Evolutionary conservation across 2,888 invertebrate species (phyloP).

Genomic region (Biston stratarius): DNA sequence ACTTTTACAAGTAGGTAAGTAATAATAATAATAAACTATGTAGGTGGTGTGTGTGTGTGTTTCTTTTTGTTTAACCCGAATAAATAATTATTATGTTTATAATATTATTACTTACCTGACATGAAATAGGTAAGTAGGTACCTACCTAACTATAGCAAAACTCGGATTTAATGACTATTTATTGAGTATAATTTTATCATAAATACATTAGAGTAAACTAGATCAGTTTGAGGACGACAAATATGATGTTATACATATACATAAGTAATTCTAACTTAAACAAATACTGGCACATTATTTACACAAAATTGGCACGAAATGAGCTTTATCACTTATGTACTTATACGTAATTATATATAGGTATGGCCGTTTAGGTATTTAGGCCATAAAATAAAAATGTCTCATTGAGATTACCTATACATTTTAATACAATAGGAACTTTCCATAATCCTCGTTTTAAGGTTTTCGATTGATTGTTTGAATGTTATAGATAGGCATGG

Average conservation of each 20-base stretch:
- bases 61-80: too few species aligned
- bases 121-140: neutral
- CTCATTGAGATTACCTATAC: conserved; percentile 41
- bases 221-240: conserved; percentile 35
- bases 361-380: conserved; percentile 45
- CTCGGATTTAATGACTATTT: neutral
- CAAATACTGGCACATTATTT: conserved; percentile 61
- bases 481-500: too few species aligned
- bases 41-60: too few species aligned
- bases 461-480: neutral
- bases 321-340: conserved; percentile 48
- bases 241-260: conserved; percentile 14
- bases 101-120: neutral
- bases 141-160: neutral
- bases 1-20: too few species aligned
- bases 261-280: conserved; percentile 15
- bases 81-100: too few species aligned
- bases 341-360: neutral
- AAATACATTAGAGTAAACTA: neutral
- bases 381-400: conserved; percentile 47
- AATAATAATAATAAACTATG: too few species aligned
- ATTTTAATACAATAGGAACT: conserved; percentile 54
- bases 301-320: conserved; percentile 60
- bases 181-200: neutral
- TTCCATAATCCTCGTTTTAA: conserved; percentile 33